Conservation (phyloP, 2,113 vertebrate genomes). For the Synchiropus splendidus region DNA sequence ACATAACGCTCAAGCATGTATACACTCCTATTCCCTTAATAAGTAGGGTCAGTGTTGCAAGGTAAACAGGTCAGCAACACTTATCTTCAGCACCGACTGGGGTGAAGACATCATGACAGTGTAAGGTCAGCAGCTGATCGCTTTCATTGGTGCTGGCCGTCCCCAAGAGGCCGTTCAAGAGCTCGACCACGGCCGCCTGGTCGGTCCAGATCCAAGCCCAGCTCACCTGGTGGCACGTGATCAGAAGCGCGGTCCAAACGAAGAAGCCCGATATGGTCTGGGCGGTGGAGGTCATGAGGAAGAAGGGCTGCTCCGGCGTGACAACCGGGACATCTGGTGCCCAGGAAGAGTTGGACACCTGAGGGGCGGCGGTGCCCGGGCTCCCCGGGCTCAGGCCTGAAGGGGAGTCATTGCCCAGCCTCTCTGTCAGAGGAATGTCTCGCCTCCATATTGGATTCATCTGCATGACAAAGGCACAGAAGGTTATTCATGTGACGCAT, state of each 20-base stretch:
- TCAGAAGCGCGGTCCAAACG: constrained; percentile 90
- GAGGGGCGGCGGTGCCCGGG: constrained; percentile 46
- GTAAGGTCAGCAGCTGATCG: no score
- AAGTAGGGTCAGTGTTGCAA: no score
- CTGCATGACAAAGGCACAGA: constrained; percentile 19
- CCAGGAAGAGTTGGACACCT: constrained; percentile 68
- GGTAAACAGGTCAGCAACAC: no score
- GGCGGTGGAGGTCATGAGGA: constrained; percentile 89
- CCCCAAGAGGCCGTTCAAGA: no score
- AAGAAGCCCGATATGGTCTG: constrained; percentile 91
- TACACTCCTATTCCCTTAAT: no score
- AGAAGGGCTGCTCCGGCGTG: constrained; percentile 75
- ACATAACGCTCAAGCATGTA: no score
- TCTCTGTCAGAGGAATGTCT: constrained; percentile 41
- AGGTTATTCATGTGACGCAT: no score
- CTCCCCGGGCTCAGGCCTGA: constrained; percentile 32
- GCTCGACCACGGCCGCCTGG: no score
- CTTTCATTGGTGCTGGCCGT: no score
- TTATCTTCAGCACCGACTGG: no score
- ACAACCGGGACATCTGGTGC: constrained; percentile 71
- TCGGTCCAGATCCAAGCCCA: no score
- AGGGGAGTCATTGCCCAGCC: constrained; percentile 49
- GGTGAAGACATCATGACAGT: no score
- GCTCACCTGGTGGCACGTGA: constrained; percentile 96
- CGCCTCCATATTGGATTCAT: constrained; percentile 58